phyloP scores from a whole-genome alignment of 1,140 invertebrate genomes.

The Eurytemora carolleeae region DNA sequence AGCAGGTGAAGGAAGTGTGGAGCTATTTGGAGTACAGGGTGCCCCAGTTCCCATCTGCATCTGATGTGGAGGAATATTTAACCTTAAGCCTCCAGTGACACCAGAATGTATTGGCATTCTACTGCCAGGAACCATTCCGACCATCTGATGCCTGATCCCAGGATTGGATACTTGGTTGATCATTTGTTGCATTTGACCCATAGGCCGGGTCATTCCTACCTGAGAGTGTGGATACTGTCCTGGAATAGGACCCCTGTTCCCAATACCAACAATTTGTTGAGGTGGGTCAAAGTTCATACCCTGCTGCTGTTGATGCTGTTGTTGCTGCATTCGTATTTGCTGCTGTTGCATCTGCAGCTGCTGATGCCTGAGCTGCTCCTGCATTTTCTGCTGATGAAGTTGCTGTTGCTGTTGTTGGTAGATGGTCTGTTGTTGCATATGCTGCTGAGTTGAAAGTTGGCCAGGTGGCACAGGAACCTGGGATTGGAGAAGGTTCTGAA shows the following conservation, averaged over 20 bases:
- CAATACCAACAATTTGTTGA: background rate
- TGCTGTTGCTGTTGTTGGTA: conserved; percentile 17
- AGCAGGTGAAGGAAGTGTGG: conserved; percentile 9
- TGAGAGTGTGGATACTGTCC: no score
- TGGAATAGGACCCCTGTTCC: background rate
- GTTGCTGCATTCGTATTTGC: conserved; percentile 3
- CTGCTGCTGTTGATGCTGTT: background rate
- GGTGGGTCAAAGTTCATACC: background rate
- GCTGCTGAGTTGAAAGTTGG: conserved; percentile 3
- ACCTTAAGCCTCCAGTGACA: background rate
- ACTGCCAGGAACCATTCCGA: background rate
- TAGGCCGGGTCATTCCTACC: background rate
- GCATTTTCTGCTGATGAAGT: conserved; percentile 18
- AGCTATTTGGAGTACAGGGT: background rate
- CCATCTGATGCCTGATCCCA: background rate
- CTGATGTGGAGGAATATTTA: conserved; percentile 1
- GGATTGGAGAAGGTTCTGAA: background rate
- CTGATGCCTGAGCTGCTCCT: background rate
- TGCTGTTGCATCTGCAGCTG: background rate
- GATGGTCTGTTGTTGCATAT: conserved; percentile 13
- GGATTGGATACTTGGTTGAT: background rate
- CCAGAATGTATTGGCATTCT: background rate
- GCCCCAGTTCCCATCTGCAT: background rate
- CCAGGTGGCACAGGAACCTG: background rate
- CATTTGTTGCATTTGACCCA: background rate